Conservation (phyloP, 2,797 vertebrate species). For the Poeciliopsis paucimaculata region DNA sequence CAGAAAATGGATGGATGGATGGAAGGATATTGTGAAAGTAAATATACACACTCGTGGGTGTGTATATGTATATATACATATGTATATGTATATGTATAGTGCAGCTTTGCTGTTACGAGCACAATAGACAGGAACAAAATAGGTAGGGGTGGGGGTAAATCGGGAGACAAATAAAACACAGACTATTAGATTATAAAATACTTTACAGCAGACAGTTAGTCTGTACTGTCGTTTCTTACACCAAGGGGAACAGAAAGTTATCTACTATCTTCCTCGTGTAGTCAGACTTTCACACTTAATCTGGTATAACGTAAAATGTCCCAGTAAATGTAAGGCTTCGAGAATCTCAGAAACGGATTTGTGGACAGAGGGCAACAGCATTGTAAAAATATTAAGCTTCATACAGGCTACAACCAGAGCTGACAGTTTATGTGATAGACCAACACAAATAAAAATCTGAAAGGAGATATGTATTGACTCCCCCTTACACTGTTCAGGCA, state of each 20-base stretch:
- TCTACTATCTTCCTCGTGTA: not conserved
- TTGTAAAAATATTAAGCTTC: not conserved
- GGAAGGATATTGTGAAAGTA: not conserved
- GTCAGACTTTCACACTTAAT: not conserved
- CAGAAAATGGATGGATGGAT: not conserved
- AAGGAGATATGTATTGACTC: not conserved
- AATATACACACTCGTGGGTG: not conserved
- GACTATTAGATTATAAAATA: constrained; percentile 1
- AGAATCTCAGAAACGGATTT: not conserved
- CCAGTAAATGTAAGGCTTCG: not conserved
- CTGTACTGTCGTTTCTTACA: constrained; percentile 1
- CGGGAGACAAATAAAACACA: not conserved
- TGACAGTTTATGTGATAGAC: not conserved
- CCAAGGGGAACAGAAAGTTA: not conserved
- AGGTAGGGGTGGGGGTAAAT: not conserved
- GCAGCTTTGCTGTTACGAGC: not conserved
- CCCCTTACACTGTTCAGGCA: not conserved
- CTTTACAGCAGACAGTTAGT: constrained; percentile 4
- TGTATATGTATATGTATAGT: too few relatives aligned
- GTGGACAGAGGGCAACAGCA: not conserved
- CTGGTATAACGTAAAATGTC: not conserved
- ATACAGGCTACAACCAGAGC: not conserved
- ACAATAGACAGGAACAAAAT: not conserved
- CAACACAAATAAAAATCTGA: not conserved
- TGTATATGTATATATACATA: too few relatives aligned